Base-by-base conservation (phyloP, 2,888 invertebrate genomes). In the Prosopocoilus inquinatus region DNA sequence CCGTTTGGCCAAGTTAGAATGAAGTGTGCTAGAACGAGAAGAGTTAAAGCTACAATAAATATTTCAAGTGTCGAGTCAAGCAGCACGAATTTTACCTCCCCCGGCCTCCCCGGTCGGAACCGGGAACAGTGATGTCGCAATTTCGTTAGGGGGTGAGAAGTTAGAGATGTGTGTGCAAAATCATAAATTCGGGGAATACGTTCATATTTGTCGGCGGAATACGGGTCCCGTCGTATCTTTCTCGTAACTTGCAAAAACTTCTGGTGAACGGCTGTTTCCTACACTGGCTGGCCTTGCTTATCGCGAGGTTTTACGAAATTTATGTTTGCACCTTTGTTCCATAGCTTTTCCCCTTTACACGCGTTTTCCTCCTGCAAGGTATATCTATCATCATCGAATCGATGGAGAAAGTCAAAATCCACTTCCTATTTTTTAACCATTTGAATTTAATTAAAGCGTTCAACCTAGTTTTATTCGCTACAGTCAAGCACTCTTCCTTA, bases 1-100 rank as follows among this genome's bases (percentile, higher is more conserved):
- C 20, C 20, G 20, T 20, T 70, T 67, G 69, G 65, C 65, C 64
- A 68, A 70, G 65, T 71, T 64, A 68, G 64, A 70, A 71, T 71
- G 68, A 70, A 71, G 70, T 70, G 67, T 65, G 60, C 53, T 63
- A 67, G 66, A 69, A 67, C 68, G 69, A 68, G 67, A 55, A 53
- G 59, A 59, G 59, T 71, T 71, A 70, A 67, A 62, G 67, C 67
- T 61, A 20, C 66, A 61, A 68, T 73, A 73, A 73, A 73, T 73
- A 70, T 71, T 68, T 72, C 73, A 73, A 59, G 54, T 67, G 72
- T 71, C 73, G 71, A 59, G 70, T 68, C 67, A 72, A 72, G 70
- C 64, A 59, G 65, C 62, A 65, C 66, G 69, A 67, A 67, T 66
- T 64, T 67, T 65, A 20, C 20, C 20, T 63, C 65, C 66, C 63